Conservation (phyloP, 2,113 vertebrate species). For the Centropristis striata region DNA sequence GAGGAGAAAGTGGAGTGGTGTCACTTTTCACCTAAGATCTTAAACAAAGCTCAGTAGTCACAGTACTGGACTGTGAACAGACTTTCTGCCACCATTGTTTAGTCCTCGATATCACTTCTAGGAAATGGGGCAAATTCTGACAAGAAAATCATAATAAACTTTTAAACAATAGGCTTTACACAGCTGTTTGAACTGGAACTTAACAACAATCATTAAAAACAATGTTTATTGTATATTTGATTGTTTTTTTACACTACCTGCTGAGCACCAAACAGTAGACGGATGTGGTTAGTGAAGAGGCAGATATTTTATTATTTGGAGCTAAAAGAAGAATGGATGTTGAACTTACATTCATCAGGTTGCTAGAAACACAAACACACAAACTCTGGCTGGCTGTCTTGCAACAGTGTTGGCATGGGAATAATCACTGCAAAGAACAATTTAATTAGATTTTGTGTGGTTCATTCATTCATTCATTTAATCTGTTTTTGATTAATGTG, state of each 20-base stretch:
- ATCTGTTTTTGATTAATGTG: too few relatives aligned
- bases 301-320: too few relatives aligned
- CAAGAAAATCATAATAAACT: constrained; percentile 1
- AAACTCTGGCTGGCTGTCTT: too few relatives aligned
- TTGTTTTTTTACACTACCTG: not conserved
- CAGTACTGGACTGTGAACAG: not conserved
- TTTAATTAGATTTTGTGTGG: too few relatives aligned
- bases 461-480: too few relatives aligned
- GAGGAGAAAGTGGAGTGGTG: constrained; percentile 34
- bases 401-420: too few relatives aligned
- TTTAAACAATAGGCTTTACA: not conserved
- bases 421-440: too few relatives aligned
- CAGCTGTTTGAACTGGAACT: not conserved
- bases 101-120: not conserved
- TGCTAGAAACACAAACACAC: too few relatives aligned
- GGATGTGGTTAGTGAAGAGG: not conserved
- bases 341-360: too few relatives aligned
- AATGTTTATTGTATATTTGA: not conserved
- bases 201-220: not conserved
- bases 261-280: not conserved
- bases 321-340: too few relatives aligned
- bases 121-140: not conserved
- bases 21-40: not conserved
- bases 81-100: not conserved
- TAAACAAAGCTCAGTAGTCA: constrained; percentile 4